Evolutionary conservation across 2,113 vertebrate species (phyloP), one percentile per base, ranked within the genome.

Genomic region (Misgurnus anguillicaudatus): DNA sequence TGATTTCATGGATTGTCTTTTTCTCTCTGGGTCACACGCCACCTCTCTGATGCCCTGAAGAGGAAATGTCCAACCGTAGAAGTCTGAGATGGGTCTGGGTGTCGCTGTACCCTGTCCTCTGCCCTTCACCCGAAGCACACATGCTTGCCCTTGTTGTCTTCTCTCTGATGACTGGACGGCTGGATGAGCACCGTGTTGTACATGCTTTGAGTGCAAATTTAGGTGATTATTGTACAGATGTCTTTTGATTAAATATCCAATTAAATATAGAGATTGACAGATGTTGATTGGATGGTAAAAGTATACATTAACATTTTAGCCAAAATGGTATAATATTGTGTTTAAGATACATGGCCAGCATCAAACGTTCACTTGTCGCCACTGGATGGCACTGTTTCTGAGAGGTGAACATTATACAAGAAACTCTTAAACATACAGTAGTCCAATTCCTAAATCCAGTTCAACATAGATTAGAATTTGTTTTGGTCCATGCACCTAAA

Each of bases 201-300:
- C 82, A 86, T 80, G 89, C 69, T 87, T 88, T 84, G 79, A 86
- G 80, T 81, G 80, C 90, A 89, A 85, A 86, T 66, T 63, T 63
- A 70, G 53, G 62, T 48, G 3, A 45, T 62, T 62, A 72, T 21
- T 41, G 31, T 53, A 47, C 39, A 10, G 9, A 62, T 69, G 41
- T 58, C 8, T 21, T 75, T 73, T 60, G 4, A 73, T 24, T 39
- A 19, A 73, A 9, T 6, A 13, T 60, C 55, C 66, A 72, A 41
- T 82, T 36, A 79, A 62, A 6, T n/a, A 74, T 64, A 13, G 0
- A 53, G 36, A 36, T 45, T 41, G 38, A 60, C 38, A 60, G 45
- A 45, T 60, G 11, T 60, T 24, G 36, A 60, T 10, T 70, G 53
- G 38, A 38, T 36, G 7, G 9, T 70, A 53, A 53, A 69, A 53